A percentile compares a stretch with the other conserved stretches of the same genome.
Evolutionary conservation across 2,888 invertebrate species (phyloP).

Genomic region (Eupithecia inturbata): DNA sequence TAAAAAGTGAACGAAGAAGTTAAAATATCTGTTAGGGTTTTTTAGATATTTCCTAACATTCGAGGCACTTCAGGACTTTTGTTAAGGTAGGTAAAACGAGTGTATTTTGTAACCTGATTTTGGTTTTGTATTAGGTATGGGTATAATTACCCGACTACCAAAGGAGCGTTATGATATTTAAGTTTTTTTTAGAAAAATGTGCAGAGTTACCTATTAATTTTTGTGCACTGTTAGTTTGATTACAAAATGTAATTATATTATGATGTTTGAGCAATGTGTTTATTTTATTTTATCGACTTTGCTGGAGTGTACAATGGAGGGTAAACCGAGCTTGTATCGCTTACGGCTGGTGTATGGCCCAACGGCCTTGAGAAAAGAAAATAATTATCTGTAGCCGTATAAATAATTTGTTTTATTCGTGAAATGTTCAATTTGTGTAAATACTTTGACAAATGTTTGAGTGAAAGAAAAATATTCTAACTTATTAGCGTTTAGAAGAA

Average conservation of each 20-base stretch:
- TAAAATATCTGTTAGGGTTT: not conserved
- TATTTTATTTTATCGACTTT: no score
- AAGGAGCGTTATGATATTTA: not conserved
- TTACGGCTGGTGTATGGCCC: no score
- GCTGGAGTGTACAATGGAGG: no score
- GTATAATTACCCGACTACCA: not conserved
- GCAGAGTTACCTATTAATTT: not conserved
- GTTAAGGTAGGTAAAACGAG: not conserved
- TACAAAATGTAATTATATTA: not conserved
- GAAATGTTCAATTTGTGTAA: no score
- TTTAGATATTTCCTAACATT: not conserved
- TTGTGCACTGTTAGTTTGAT: not conserved
- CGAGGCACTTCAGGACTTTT: not conserved
- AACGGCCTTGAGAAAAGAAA: no score
- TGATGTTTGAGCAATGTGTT: not conserved
- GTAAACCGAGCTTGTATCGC: no score
- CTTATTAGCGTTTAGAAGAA: no score
- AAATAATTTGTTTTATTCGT: no score
- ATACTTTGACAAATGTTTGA: no score
- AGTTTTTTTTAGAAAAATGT: not conserved
- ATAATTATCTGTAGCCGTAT: no score
- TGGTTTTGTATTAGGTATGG: not conserved
- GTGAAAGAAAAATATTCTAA: no score
- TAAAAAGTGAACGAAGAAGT: not conserved
- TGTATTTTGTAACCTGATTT: not conserved